Evolutionary conservation across 2,797 vertebrate genomes (phyloP), one percentile per base, ranked within the genome.

Genomic region (Cygnus olor): DNA sequence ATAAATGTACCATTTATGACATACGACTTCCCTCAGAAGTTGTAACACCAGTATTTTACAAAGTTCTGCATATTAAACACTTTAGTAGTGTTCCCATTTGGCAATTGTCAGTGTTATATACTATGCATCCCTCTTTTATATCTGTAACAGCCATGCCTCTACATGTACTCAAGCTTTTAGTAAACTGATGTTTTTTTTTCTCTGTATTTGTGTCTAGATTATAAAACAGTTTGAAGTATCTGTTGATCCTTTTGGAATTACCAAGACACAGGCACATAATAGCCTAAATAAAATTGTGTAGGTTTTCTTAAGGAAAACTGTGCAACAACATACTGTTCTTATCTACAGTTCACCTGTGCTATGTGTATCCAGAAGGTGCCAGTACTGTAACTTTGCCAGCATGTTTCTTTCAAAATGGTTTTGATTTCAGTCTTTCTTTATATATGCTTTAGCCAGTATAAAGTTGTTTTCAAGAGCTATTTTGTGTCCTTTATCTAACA

Each of bases 31-130:
- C 47, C 53, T 66, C 90, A 57, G n/a, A 95, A 60, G 38, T 70
- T 84, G 76, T 77, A 61, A 91, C 30, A 88, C 63, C 11, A 88
- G n/a, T 56, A 58, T 81, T 90, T 66, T 69, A 91, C 56, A 63
- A 56, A 60, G 18, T 38, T 95, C 42, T 71, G 91, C 90, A 95
- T 73, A 77, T 74, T 73, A 80, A 92, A 95, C 58, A 60, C 45
- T 88, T 94, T 93, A 27, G 83, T 84, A 27, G 27, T 89, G 65
- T 30, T 84, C 63, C 87, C 40, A 84, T 95, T 94, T 89, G 51
- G 56, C 74, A 80, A 44, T 89, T 96, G 80, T 79, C 36, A 85
- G 44, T 63, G 40, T 79, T 53, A 16, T 14, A 63, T 61, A 66
- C 51, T 60, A 56, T 25, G 15, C 19, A 57, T 58, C 61, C 70